Conservation (phyloP, 1,140 invertebrate genomes). For the Plectrocnemia conspersa region DNA sequence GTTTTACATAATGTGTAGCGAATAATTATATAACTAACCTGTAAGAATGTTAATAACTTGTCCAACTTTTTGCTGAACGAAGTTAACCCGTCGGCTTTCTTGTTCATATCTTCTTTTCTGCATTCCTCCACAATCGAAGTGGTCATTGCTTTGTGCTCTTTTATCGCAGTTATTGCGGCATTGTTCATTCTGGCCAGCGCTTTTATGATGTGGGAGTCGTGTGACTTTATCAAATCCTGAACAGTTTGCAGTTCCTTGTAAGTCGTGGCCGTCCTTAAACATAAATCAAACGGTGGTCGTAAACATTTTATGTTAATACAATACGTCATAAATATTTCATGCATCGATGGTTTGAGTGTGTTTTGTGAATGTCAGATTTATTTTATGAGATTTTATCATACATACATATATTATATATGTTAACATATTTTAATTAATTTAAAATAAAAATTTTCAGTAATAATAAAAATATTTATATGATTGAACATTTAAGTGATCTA, state of each 20-base stretch:
- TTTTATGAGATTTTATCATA: too few relatives aligned
- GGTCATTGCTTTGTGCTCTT: slow-evolving; percentile 8
- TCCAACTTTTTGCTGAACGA: slow-evolving; percentile 19
- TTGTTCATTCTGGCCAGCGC: slow-evolving; percentile 29
- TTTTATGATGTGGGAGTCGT: slow-evolving; percentile 32
- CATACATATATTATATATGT: too few relatives aligned
- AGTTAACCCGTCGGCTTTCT: not conserved
- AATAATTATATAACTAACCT: slow-evolving; percentile 29
- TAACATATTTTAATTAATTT: too few relatives aligned
- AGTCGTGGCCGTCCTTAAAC: slow-evolving; percentile 45
- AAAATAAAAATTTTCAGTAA: too few relatives aligned
- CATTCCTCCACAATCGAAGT: not conserved
- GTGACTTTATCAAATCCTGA: slow-evolving; percentile 38
- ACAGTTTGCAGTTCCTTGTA: slow-evolving; percentile 47
- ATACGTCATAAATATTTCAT: too few relatives aligned
- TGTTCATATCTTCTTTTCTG: not conserved
- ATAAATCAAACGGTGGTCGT: too few relatives aligned
- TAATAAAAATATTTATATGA: too few relatives aligned
- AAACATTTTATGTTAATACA: too few relatives aligned
- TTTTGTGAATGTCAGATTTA: too few relatives aligned
- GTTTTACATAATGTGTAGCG: not conserved
- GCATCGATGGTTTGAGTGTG: too few relatives aligned
- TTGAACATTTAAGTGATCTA: too few relatives aligned
- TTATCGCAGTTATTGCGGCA: slow-evolving; percentile 6
- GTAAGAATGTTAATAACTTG: slow-evolving; percentile 18